Evolutionary conservation across 2,888 invertebrate genomes (phyloP).

Genomic region (Tenthredo livida): DNA sequence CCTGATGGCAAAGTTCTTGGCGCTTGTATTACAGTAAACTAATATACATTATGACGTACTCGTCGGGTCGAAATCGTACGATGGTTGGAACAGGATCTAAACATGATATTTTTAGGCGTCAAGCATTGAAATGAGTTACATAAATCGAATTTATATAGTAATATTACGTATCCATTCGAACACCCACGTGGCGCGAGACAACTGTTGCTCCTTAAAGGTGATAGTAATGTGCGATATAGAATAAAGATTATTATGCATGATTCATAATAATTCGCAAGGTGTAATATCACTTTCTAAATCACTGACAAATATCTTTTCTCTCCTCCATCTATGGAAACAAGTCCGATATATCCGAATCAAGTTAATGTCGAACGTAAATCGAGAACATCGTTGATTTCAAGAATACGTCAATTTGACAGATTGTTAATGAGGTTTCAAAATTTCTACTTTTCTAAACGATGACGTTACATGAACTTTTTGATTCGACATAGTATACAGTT

Average conservation of each 20-base stretch:
- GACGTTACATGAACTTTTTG: background rate
- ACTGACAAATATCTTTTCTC: slow-evolving; percentile 4
- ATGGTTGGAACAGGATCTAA: slow-evolving; percentile 40
- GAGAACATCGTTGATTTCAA: background rate
- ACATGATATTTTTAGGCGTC: slow-evolving; percentile 18
- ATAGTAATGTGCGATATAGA: background rate
- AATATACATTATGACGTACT: background rate
- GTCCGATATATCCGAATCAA: slow-evolving; percentile 7
- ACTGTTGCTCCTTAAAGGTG: slow-evolving; percentile 44
- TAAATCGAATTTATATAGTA: slow-evolving; percentile 9
- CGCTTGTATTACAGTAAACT: background rate
- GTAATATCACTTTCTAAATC: slow-evolving; percentile 47
- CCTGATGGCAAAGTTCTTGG: background rate
- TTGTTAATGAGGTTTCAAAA: background rate
- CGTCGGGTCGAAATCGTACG: slow-evolving; percentile 1
- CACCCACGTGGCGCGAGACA: slow-evolving; percentile 39
- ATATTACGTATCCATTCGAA: slow-evolving; percentile 41
- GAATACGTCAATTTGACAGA: background rate
- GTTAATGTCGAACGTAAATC: background rate
- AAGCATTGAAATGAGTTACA: slow-evolving; percentile 18
- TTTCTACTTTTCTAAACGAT: background rate
- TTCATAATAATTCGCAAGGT: slow-evolving; percentile 26
- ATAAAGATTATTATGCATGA: slow-evolving; percentile 34
- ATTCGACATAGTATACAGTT: background rate
- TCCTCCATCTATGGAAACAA: slow-evolving; percentile 28